Percentiles rank a stretch among this genome's conserved stretches.
phyloP scores from a whole-genome alignment of 2,888 invertebrate genomes.

The Adelognathus sp. region DNA sequence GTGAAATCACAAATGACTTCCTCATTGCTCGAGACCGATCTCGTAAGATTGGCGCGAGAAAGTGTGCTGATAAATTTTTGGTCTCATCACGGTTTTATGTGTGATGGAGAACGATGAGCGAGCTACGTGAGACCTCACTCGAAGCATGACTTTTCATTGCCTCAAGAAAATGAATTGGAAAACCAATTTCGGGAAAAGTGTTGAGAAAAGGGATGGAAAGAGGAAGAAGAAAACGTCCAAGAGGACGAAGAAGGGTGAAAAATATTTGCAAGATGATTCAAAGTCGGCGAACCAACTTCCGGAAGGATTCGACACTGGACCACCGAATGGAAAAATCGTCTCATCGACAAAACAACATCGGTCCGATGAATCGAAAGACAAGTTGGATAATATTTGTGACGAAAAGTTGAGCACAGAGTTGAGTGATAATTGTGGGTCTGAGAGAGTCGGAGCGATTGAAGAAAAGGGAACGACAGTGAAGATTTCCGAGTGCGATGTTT shows the following conservation, averaged over 20 bases:
- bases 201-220: too few species aligned
- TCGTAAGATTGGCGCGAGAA: too few species aligned
- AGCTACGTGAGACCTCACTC: too few species aligned
- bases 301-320: slow-evolving; percentile 2
- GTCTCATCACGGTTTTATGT: too few species aligned
- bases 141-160: too few species aligned
- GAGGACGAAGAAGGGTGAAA: slow-evolving; percentile 17
- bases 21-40: too few species aligned
- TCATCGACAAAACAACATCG: neutral
- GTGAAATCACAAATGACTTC: too few species aligned
- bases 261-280: slow-evolving; percentile 9
- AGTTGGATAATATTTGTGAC: slow-evolving; percentile 4
- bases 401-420: neutral
- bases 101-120: too few species aligned
- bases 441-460: neutral
- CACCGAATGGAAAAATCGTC: slow-evolving; percentile 7
- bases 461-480: neutral
- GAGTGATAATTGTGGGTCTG: neutral
- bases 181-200: too few species aligned
- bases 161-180: too few species aligned
- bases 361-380: neutral
- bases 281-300: neutral
- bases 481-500: neutral
- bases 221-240: slow-evolving; percentile 44
- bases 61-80: too few species aligned